Percentiles rank a stretch among this genome's conserved stretches.
Evolutionary conservation across 2,888 invertebrate species (phyloP).

Genomic region (Acanthoscelides obtectus): DNA sequence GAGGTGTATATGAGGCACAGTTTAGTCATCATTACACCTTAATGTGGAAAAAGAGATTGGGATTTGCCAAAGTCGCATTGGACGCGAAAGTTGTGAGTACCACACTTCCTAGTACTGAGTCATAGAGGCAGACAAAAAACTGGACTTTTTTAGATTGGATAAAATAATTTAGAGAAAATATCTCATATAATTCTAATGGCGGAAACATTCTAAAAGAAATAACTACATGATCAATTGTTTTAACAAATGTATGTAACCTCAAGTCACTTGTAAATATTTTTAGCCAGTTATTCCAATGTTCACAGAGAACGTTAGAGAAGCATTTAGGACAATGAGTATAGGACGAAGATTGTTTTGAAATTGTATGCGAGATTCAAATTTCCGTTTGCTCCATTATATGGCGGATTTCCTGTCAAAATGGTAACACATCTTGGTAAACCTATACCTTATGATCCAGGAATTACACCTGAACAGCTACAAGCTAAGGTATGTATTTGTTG

Average conservation of each 20-base stretch:
- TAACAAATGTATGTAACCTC: constrained; percentile 13
- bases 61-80: constrained; percentile 94
- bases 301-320: constrained; percentile 92
- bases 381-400: constrained; percentile 92
- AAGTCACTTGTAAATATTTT: constrained; percentile 23
- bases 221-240: constrained; percentile 13
- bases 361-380: constrained; percentile 81
- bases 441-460: constrained; percentile 65
- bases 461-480: constrained; percentile 80
- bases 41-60: constrained; percentile 88
- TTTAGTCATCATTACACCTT: constrained; percentile 87
- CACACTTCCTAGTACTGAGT: too few relatives aligned
- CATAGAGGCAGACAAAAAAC: too few relatives aligned
- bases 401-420: constrained; percentile 96
- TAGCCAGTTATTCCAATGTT: constrained; percentile 95
- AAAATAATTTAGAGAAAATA: too few relatives aligned
- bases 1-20: constrained; percentile 93
- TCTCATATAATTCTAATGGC: background rate
- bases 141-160: too few relatives aligned
- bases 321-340: constrained; percentile 82
- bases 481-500: constrained; percentile 55
- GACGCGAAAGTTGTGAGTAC: constrained; percentile 85
- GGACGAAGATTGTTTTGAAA: constrained; percentile 70
- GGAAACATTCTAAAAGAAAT: background rate
- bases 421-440: constrained; percentile 82